Base-by-base conservation (phyloP, 1,140 invertebrate genomes). In the Nasonia longicornis region DNA sequence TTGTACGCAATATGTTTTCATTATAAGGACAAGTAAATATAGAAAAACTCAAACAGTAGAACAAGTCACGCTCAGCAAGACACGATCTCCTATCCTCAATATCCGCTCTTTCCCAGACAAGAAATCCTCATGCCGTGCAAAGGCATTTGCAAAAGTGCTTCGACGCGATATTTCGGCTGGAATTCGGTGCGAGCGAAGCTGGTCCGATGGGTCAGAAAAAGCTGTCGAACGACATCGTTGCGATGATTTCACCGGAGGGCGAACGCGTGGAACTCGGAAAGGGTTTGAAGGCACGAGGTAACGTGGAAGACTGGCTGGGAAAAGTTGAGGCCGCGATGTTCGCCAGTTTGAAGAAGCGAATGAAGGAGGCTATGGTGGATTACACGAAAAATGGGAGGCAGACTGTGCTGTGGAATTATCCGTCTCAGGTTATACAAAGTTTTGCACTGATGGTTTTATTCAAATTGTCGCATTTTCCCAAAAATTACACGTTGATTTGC, bases 281-380 rank as follows among this genome's bases (percentile, higher is more conserved):
- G 93, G 96, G 96, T 2, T 87, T 97, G 8, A 96, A 96, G 89
- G 96, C 96, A 0, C 91, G 96, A 81, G 96, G 96, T 1, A 96
- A 96, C 85, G 96, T 97, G 6, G 96, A 97, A 89, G 95, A 96
- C 86, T 97, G 96, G 96, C 89, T 97, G 31, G 93, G 95, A 12
- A 97, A 97, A 90, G 94, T 98, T 14, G 97, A 98, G 88, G 92
- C 94, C 20, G 93, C 95, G 0, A 98, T 98, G 96, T 95, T 97
- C 83, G 91, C 92, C 0, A 93, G 94, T 1, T 90, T 96, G 16
- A 95, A 93, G 84, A 93, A 93, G 70, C 92, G 91, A 80, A 97
- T 97, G 96, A 94, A 95, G 84, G 88, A 88, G 48, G 93, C 95
- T 0, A 91, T 96, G 7, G 87, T 84, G n/a, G 94, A 96, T 85